Base-by-base conservation (phyloP, 2,113 vertebrate species). In the Propithecus coquereli region DNA sequence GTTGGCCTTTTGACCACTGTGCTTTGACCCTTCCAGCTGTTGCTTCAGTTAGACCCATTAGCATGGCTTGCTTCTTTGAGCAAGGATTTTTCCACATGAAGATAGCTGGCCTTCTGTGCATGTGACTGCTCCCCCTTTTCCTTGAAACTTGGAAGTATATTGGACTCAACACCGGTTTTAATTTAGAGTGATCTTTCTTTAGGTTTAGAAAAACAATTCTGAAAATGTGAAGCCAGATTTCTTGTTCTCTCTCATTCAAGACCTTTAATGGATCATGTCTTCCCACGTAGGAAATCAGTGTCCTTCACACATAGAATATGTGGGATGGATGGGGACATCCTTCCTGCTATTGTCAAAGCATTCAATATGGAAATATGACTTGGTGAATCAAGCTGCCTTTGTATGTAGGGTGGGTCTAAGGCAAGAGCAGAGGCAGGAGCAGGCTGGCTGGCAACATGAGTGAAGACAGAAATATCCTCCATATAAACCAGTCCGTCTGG, bases 191-290 rank as follows among this genome's bases (percentile, higher is more conserved):
- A 32, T 43, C 34, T 94, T 88, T 68, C 79, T 88, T 92, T 91
- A 68, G 57, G 27, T 91, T 91, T 91, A 82, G 54, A 43, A 63
- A 91, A 73, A 40, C 5, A 83, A 59, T 52, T 97, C 83, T 95
- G 68, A 74, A 97, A 79, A 65, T 32, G 4, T 7, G 71, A 95
- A 52, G 43, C 52, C 37, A 66, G 1, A 43, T 54, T 59, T 76
- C 0, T 83, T 66, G 12, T 27, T 81, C 57, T 92, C 8, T 87
- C 30, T 32, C 20, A 93, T 84, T 77, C 5, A 34, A 94, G 83
- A 43, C 16, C 17, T 82, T 71, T 68, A 22, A 22, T 22, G 11
- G 50, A 65, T 76, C 50, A 70, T 30, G 22, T 37, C 61, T 70
- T 86, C 34, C n/a, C 27, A 71, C 27, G 12, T 1, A 84, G 74